phyloP scores from a whole-genome alignment of 2,888 invertebrate genomes.

The Campoletis raptor region DNA sequence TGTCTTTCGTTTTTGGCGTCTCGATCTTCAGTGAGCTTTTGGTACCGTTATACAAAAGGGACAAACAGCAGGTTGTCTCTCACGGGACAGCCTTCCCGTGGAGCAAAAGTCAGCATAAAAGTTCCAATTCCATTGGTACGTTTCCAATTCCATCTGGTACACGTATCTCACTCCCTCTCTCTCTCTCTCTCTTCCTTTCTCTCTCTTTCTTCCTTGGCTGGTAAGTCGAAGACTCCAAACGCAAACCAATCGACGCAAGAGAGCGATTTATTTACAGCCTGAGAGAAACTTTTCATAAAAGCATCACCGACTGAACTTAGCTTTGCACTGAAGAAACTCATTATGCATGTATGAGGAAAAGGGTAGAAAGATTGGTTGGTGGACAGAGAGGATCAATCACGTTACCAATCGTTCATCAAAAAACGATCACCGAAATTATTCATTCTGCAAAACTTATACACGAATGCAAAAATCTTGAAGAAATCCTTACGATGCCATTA shows the following conservation, averaged over 20 bases:
- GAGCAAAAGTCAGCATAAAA: conserved; percentile 65
- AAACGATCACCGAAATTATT: background rate
- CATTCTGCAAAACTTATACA: background rate
- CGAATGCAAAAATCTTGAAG: background rate
- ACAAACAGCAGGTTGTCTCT: conserved; percentile 67
- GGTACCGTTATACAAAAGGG: conserved; percentile 41
- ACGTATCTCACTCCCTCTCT: conserved; percentile 10
- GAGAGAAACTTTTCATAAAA: conserved; percentile 64
- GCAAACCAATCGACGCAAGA: conserved; percentile 59
- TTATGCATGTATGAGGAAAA: conserved; percentile 18
- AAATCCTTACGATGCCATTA: too few species aligned
- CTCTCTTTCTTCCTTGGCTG: background rate
- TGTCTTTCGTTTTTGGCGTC: conserved; percentile 1
- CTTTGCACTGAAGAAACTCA: conserved; percentile 4
- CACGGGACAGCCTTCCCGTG: conserved; percentile 33
- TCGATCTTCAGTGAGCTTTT: conserved; percentile 32
- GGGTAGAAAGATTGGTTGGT: background rate
- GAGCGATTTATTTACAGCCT: conserved; percentile 58
- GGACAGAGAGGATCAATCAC: background rate
- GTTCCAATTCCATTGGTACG: conserved; percentile 65
- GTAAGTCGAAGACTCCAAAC: conserved; percentile 38
- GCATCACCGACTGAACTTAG: background rate
- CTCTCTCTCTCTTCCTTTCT: background rate
- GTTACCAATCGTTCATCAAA: background rate
- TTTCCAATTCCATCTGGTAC: conserved; percentile 65